A percentile compares a stretch with the other conserved stretches of the same genome.
Evolutionary conservation across 1,140 invertebrate species (phyloP).

Genomic region (Eulimnadia texana): DNA sequence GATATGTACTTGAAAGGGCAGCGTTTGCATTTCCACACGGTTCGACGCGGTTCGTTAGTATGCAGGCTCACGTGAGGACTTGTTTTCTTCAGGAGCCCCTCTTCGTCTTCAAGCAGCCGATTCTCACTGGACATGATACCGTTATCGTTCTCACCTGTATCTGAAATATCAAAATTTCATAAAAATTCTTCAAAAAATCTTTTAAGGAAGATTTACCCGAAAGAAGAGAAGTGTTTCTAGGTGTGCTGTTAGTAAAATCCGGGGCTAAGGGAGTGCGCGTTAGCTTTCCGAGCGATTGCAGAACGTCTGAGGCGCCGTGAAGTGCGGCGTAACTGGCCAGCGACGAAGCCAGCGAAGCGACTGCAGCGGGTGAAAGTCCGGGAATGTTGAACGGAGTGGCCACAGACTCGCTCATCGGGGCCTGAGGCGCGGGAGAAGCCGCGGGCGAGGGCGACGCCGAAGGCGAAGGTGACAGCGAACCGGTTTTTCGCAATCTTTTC

Average conservation of each 20-base stretch:
- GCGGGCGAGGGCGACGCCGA: conserved; percentile 2
- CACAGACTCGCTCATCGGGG: neutral
- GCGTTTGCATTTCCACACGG: conserved; percentile 65
- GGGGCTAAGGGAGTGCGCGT: neutral
- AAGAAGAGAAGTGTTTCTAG: neutral
- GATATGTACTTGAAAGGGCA: conserved; percentile 53
- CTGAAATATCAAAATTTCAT: no score
- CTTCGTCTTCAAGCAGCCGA: neutral
- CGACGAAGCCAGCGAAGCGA: neutral
- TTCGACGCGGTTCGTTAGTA: conserved; percentile 21
- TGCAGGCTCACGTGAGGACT: neutral
- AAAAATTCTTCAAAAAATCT: neutral
- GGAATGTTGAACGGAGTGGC: neutral
- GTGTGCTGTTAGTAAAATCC: neutral
- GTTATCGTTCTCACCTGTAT: neutral
- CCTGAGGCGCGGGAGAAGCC: neutral
- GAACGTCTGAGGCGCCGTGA: conserved; percentile 2
- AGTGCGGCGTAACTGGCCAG: neutral
- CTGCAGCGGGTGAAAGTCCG: neutral
- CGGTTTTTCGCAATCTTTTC: neutral
- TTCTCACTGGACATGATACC: neutral
- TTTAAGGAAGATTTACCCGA: neutral
- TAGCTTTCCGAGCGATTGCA: conserved; percentile 13
- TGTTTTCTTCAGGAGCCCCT: neutral
- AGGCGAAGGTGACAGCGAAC: neutral